Evolutionary conservation across 2,113 vertebrate species (phyloP).

Genomic region (Dipodomys stephensi): DNA sequence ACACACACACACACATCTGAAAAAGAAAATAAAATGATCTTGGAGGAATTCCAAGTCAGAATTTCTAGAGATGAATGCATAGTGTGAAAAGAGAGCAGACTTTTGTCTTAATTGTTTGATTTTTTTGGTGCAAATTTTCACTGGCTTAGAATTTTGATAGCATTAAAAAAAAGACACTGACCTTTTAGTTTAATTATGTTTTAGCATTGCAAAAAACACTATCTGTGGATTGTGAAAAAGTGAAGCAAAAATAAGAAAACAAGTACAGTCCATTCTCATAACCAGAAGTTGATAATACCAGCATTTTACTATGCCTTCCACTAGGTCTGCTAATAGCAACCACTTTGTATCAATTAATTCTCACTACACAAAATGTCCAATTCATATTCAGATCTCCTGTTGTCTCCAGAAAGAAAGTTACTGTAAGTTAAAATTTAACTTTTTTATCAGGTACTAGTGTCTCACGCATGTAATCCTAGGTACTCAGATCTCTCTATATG

Average conservation of each 20-base stretch:
- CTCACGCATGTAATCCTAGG: no score
- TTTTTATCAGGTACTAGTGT: no score
- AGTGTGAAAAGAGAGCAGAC: neutral
- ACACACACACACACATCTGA: no score
- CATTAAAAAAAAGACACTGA: neutral
- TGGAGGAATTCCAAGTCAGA: neutral
- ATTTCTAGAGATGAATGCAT: neutral
- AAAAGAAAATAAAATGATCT: neutral
- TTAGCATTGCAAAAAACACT: neutral
- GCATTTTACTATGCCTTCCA: neutral
- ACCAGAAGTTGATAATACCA: neutral
- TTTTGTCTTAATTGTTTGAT: neutral
- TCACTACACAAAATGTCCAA: neutral
- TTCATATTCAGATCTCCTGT: neutral
- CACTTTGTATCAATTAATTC: neutral
- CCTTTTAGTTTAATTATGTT: neutral
- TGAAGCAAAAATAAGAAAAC: neutral
- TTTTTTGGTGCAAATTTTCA: slow-evolving; percentile 6
- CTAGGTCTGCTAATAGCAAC: neutral
- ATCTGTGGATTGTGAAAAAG: neutral
- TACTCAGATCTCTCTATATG: neutral
- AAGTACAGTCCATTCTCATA: neutral
- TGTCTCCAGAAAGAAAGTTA: neutral
- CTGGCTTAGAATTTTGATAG: neutral
- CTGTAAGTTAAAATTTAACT: neutral